These are phyloP conservation scores for Arbacia lixula DNA, from an alignment of 53 echinoderm and acorn worm species.

Conservation along the genomic window DNA sequence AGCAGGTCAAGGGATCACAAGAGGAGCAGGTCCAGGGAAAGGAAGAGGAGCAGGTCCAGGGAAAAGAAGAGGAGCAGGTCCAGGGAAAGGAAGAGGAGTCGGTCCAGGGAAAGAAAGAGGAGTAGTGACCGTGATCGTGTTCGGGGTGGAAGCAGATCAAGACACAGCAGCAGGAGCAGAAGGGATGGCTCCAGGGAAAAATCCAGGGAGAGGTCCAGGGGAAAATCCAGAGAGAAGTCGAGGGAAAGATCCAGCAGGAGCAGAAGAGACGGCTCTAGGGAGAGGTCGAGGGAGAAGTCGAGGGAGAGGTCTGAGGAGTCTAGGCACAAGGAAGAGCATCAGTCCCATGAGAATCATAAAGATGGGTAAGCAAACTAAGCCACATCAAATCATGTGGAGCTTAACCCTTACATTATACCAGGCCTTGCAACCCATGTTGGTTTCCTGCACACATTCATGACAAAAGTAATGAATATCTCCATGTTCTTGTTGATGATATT, in stretches of 20 bases:
- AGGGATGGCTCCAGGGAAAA: background rate
- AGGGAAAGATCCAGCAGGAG: background rate
- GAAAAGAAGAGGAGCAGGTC: slow-evolving; percentile 11
- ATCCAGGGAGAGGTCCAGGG: slow-evolving; percentile 24
- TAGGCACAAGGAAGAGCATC: too few relatives aligned
- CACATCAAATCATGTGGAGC: too few relatives aligned
- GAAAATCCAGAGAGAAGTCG: slow-evolving; percentile 40
- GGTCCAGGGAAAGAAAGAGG: slow-evolving; percentile 37
- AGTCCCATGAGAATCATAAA: too few relatives aligned
- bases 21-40: slow-evolving; percentile 49
- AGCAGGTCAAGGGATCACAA: slow-evolving; percentile 66
- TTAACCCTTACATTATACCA: too few relatives aligned
- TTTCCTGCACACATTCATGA: too few relatives aligned
- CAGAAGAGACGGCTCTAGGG: slow-evolving; percentile 4
- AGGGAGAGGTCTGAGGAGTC: slow-evolving; percentile 48
- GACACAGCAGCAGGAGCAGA: slow-evolving; percentile 6
- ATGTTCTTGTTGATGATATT: too few relatives aligned
- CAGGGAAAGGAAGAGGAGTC: slow-evolving; percentile 15
- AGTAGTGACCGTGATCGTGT: slow-evolving; percentile 3
- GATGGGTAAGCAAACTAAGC: too few relatives aligned
- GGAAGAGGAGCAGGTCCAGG: slow-evolving; percentile 36
- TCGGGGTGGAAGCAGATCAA: background rate
- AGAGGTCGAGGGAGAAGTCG: slow-evolving; percentile 8
- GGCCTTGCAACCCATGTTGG: too few relatives aligned
- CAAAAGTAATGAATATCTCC: too few relatives aligned